Evolutionary conservation across 1,140 invertebrate species (phyloP), one percentile per base, ranked within the genome.

Genomic region (Drosophila leontia): DNA sequence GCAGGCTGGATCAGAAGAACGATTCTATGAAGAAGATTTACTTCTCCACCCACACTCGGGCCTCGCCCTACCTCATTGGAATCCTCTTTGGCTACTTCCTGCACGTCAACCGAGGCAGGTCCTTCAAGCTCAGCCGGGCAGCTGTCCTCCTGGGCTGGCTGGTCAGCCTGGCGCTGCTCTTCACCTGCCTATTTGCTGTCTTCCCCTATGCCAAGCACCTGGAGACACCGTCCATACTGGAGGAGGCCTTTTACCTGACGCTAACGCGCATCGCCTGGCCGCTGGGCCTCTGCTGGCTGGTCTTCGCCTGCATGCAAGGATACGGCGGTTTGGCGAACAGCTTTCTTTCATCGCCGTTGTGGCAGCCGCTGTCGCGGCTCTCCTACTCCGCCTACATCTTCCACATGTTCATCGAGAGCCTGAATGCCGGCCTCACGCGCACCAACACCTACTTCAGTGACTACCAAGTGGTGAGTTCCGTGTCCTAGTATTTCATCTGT

Each of bases 221-320:
- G 56, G 9, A 71, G 1, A 19, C 19, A 0, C 51, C 78, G 12
- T 70, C 91, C 17, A 48, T 51, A 5, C 5, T 78, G 41, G 93
- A 94, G 55, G 94, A 94, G 3, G 94, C 95, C 2, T 93, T 95
- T 35, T 96, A 96, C 74, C 94, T 94, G 3, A 93, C 94, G 2
- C 92, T 96, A 2, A 93, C 94, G 17, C 93, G 96, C 23, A 93
- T 94, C 5, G 87, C 93, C 0, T 97, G 96, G 94, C 93, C 94
- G 0, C 3, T 95, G 0, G 94, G 93, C 1, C 58, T 97, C 7
- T 93, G 93, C 3, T 96, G 96, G 95, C 93, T 97, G 6, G 94
- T 96, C 9, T 95, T 96, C 51, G 95, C 95, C 6, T 96, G 96
- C 75, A 92, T 93, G 9, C 93, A 94, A 48, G 95, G 95, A 48